Evolutionary conservation across 1,140 invertebrate species (phyloP).

Genomic region (Aphelinus atriplicis): DNA sequence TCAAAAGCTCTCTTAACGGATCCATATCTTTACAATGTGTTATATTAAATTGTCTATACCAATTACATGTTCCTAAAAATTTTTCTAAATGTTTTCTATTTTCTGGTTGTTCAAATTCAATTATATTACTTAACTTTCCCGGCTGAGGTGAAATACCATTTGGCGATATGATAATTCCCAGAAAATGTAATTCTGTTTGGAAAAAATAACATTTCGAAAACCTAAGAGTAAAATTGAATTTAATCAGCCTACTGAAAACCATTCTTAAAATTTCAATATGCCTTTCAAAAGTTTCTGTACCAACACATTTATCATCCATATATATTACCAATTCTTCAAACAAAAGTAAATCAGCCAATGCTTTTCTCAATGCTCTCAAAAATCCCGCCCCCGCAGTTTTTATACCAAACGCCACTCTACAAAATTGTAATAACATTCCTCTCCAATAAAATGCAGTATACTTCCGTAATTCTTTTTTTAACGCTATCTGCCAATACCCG

Average conservation of each 20-base stretch:
- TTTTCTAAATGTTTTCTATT: constrained; percentile 50
- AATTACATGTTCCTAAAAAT: constrained; percentile 55
- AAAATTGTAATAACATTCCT: constrained; percentile 45
- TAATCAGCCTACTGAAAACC: constrained; percentile 41
- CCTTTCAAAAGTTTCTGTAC: constrained; percentile 1
- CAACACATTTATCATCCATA: too few relatives aligned
- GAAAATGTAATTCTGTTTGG: constrained; percentile 34
- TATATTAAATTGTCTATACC: constrained; percentile 51
- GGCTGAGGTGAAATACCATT: constrained; percentile 50
- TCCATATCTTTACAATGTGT: constrained; percentile 41
- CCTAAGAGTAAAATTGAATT: constrained; percentile 42
- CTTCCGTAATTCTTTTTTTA: constrained; percentile 44
- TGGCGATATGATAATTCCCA: constrained; percentile 42
- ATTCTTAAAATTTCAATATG: constrained; percentile 42
- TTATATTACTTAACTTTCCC: constrained; percentile 50
- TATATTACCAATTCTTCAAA: too few relatives aligned
- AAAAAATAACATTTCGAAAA: constrained; percentile 43
- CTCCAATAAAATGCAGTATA: constrained; percentile 53
- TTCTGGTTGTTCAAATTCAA: constrained; percentile 50
- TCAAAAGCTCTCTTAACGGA: constrained; percentile 46
- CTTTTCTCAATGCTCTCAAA: constrained; percentile 37
- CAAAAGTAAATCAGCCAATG: constrained; percentile 10
- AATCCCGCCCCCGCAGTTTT: constrained; percentile 52
- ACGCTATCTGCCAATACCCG: constrained; percentile 54
- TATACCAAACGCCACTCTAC: constrained; percentile 53